Conservation (phyloP, 2,113 vertebrate species). For the Melanotaenia duboulayi region DNA sequence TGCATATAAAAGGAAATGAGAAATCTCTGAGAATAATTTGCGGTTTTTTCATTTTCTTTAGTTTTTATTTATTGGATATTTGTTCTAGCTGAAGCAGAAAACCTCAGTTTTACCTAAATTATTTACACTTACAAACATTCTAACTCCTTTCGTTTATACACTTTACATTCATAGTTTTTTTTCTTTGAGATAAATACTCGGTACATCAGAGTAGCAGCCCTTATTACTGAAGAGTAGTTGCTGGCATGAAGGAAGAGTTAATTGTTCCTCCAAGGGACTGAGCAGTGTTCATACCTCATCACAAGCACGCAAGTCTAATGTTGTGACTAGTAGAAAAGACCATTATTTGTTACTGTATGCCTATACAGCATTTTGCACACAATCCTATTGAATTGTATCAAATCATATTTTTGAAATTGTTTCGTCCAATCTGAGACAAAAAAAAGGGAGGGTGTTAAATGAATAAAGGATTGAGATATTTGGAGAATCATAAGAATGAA, state of each 20-base stretch:
- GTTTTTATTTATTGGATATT: slow-evolving; percentile 63
- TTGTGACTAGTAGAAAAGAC: slow-evolving; percentile 57
- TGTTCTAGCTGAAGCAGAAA: slow-evolving; percentile 33
- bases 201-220: slow-evolving; percentile 27
- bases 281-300: slow-evolving; percentile 71
- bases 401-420: slow-evolving; percentile 51
- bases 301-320: slow-evolving; percentile 54
- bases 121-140: slow-evolving; percentile 38
- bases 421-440: slow-evolving; percentile 31
- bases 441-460: not conserved
- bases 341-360: slow-evolving; percentile 64
- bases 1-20: slow-evolving; percentile 63
- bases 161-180: slow-evolving; percentile 27
- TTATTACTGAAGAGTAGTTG: slow-evolving; percentile 21
- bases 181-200: not conserved
- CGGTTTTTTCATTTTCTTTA: slow-evolving; percentile 58
- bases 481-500: slow-evolving; percentile 44
- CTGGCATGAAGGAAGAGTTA: slow-evolving; percentile 44
- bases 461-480: slow-evolving; percentile 28
- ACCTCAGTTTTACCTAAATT: slow-evolving; percentile 32
- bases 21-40: slow-evolving; percentile 66
- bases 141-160: slow-evolving; percentile 33
- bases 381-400: slow-evolving; percentile 80
- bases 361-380: slow-evolving; percentile 79
- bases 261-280: slow-evolving; percentile 48